Percentiles rank a stretch among this genome's conserved stretches.
Conservation (phyloP, 1,140 invertebrate species). For the Caenorhabditis remanei region DNA sequence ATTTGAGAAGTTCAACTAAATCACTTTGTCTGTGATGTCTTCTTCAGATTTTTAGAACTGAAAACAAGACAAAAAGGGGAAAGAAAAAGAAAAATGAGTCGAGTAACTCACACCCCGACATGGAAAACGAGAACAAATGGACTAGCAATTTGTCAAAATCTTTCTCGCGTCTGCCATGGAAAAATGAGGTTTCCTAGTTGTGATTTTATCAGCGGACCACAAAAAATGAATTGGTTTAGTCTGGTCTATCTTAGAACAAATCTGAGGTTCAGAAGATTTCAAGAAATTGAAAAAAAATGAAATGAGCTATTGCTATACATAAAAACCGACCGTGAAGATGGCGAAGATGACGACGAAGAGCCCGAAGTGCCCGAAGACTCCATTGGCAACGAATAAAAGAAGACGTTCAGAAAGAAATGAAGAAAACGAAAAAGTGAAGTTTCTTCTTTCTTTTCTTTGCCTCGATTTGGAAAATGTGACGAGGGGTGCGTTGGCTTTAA, state of each 20-base stretch:
- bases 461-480: slow-evolving; percentile 46
- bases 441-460: slow-evolving; percentile 1
- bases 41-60: not conserved
- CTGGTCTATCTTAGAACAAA: not conserved
- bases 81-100: not conserved
- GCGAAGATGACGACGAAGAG: not conserved
- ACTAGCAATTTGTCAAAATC: slow-evolving; percentile 48
- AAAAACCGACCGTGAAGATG: slow-evolving; percentile 39
- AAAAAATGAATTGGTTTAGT: no score
- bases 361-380: slow-evolving; percentile 25
- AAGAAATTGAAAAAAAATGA: not conserved
- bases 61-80: not conserved
- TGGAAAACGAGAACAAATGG: slow-evolving; percentile 6
- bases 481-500: slow-evolving; percentile 20
- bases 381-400: slow-evolving; percentile 33
- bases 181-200: not conserved
- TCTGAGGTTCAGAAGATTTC: not conserved
- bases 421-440: not conserved
- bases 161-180: not conserved
- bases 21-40: not conserved
- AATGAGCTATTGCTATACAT: not conserved
- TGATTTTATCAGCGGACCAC: not conserved
- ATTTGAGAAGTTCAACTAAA: slow-evolving; percentile 30
- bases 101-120: not conserved
- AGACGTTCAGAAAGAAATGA: not conserved